These are phyloP conservation scores for Lycophotia porphyrea DNA, from an alignment of 2,888 invertebrate genomes.

Conservation along the genomic window DNA sequence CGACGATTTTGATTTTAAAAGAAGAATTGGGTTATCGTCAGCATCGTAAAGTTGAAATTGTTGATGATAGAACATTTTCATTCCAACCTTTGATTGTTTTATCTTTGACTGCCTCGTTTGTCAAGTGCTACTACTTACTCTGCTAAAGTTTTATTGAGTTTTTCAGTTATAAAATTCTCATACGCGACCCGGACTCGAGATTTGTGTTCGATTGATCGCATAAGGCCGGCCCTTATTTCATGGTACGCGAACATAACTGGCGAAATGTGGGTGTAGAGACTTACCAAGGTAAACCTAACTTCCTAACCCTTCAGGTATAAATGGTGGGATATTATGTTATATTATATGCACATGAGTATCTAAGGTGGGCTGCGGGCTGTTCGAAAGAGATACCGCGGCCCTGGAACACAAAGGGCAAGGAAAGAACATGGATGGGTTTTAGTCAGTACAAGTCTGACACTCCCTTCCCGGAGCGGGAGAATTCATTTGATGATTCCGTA, in stretches of 20 bases:
- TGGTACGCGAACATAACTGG: background rate
- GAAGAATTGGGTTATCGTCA: background rate
- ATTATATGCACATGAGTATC: background rate
- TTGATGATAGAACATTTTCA: background rate
- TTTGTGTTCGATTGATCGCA: background rate
- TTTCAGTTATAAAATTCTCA: background rate
- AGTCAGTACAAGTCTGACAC: too few species aligned
- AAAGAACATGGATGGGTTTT: too few species aligned
- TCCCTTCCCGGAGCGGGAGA: too few species aligned
- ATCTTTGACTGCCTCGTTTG: background rate
- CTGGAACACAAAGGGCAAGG: too few species aligned
- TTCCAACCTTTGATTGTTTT: too few species aligned
- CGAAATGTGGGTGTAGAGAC: background rate
- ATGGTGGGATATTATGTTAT: background rate
- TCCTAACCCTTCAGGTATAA: background rate
- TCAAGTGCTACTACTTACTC: background rate
- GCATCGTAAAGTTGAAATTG: background rate
- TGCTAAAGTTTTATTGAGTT: background rate
- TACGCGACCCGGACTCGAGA: too few species aligned
- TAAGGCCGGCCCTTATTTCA: background rate
- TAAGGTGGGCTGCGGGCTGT: too few species aligned
- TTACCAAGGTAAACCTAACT: background rate
- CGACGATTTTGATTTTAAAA: slow-evolving; percentile 21
- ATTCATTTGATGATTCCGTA: too few species aligned
- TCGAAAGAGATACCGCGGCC: too few species aligned